Evolutionary conservation across 2,888 invertebrate genomes (phyloP), one percentile per base, ranked within the genome.

Genomic region (Lamellibrachia satsuma): DNA sequence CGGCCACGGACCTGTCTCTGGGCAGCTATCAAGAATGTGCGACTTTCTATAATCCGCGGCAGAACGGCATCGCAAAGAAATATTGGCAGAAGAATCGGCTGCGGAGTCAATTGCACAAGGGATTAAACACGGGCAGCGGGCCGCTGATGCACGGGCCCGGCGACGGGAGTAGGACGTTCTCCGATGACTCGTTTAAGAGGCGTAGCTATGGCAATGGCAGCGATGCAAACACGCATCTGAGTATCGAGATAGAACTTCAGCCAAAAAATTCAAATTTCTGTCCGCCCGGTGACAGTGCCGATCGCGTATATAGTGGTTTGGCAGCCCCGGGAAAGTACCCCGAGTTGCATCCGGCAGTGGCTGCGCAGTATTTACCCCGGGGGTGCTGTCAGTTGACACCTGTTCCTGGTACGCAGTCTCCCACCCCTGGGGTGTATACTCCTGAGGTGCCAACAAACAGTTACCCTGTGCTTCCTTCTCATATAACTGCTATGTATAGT

Each of bases 11-110:
- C n/a, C 91, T 52, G 8, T 93, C 93, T 90, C 27, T 93, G 6
- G 52, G 52, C 93, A 52, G 93, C 92, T 92, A 93, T 92, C 91
- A 91, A 92, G 52, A 93, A 52, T 93, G 94, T 91, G 93, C 92
- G 92, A 94, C 93, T 93, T 99, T 99, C 96, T 99, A 98, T 96
- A 98, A 99, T 96, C 98, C 98, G 0, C 98, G 98, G 96, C 99
- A 99, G 96, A 99, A 98, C 96, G 98, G 98, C 90, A 98, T 98
- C 0, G 99, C 99, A 0, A 97, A 98, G 94, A 98, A 98, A 95
- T 99, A 99, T 96, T 99, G 99, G 96, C 98, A 98, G 95, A 98
- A 98, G 94, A 95, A 95, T 92, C 95, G 95, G 15, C 95, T 95
- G 93, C 95, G 95, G 52, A 95, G 95, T 92, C 93, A 95, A 52